A percentile compares a stretch with the other conserved stretches of the same genome.
Conservation (phyloP, 1,140 invertebrate species). For the Drosophila nasuta region DNA sequence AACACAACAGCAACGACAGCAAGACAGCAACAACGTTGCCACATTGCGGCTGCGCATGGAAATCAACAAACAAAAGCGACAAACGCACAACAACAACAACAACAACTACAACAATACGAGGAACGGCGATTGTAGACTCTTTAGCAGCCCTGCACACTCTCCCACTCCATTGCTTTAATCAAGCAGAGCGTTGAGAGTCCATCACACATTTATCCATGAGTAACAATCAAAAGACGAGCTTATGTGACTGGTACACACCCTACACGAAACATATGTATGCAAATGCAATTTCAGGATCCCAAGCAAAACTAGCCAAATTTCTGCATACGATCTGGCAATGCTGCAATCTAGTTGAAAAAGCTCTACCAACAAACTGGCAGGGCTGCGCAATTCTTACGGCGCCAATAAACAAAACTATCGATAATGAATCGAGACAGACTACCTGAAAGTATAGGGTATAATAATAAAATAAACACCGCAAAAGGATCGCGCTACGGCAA, state of each 20-base stretch:
- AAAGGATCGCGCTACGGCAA: conserved; percentile 50
- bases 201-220: conserved; percentile 31
- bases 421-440: background rate
- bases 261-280: background rate
- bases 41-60: conserved; percentile 41
- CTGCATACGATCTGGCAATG: background rate
- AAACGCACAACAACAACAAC: conserved; percentile 57
- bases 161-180: conserved; percentile 48
- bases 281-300: too few species aligned
- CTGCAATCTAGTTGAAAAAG: background rate
- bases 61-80: conserved; percentile 68
- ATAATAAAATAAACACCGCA: conserved; percentile 73
- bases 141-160: conserved; percentile 25
- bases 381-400: background rate
- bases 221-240: conserved; percentile 3
- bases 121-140: conserved; percentile 3
- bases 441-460: conserved; percentile 19
- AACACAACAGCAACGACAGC: conserved; percentile 55
- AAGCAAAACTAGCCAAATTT: too few species aligned
- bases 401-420: background rate
- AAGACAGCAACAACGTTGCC: conserved; percentile 20
- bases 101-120: conserved; percentile 12
- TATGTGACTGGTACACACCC: background rate
- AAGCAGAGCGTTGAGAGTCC: conserved; percentile 53
- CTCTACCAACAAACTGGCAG: background rate